These are phyloP conservation scores for Columba guinea DNA, from an alignment of 2,797 vertebrate genomes.

Conservation along the genomic window DNA sequence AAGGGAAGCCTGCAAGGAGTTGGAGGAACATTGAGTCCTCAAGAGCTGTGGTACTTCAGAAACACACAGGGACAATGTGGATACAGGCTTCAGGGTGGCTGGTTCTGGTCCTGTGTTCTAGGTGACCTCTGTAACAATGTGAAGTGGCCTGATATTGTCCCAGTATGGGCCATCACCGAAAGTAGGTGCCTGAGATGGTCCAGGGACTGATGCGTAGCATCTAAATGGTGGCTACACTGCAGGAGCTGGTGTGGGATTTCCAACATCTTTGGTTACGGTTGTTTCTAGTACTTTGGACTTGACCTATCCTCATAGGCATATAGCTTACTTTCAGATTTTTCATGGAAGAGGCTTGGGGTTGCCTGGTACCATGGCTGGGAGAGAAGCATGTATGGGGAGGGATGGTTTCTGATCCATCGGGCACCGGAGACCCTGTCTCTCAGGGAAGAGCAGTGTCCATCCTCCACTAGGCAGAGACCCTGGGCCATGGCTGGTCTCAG, in stretches of 20 bases:
- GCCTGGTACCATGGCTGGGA: rapidly evolving
- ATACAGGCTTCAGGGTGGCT: not conserved
- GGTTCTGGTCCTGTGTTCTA: not conserved
- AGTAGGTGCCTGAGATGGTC: not conserved
- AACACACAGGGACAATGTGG: rapidly evolving
- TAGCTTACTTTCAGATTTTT: not conserved
- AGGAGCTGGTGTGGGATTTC: not conserved
- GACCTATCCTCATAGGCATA: rapidly evolving
- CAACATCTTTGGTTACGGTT: not conserved
- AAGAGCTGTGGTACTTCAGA: not conserved
- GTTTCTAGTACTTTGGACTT: not conserved
- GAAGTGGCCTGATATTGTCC: not conserved
- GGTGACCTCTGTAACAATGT: not conserved
- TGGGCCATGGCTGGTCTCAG: not conserved
- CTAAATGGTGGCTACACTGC: not conserved
- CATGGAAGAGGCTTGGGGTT: not conserved
- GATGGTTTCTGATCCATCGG: not conserved
- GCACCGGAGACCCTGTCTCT: not conserved
- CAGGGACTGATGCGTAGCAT: not conserved
- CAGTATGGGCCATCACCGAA: not conserved
- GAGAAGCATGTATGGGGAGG: not conserved
- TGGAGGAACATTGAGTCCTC: not conserved
- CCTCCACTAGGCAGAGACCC: not conserved
- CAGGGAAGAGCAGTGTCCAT: not conserved
- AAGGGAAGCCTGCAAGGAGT: not conserved